phyloP scores from a whole-genome alignment of 1,140 invertebrate species.

The Gryllus bimaculatus region DNA sequence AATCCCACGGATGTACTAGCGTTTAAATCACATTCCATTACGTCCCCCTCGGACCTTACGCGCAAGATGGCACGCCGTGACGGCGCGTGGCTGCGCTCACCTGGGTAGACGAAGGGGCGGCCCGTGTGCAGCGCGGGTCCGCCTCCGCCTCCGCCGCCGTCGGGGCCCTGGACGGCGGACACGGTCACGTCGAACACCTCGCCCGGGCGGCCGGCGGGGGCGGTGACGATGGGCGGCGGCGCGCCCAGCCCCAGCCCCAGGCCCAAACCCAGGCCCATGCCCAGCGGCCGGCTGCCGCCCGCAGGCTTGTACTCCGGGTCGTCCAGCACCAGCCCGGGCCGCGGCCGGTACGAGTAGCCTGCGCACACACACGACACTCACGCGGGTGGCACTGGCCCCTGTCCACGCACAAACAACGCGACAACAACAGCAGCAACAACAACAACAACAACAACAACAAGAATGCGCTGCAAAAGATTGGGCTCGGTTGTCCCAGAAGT shows the following conservation, averaged over 20 bases:
- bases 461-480: too few relatives aligned
- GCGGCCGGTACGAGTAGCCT: constrained; percentile 49
- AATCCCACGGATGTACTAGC: too few relatives aligned
- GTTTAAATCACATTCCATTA: too few relatives aligned
- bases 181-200: constrained; percentile 83
- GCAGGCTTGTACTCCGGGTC: constrained; percentile 67
- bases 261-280: constrained; percentile 25
- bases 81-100: constrained; percentile 29
- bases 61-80: constrained; percentile 58
- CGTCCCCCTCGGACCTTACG: constrained; percentile 25
- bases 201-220: constrained; percentile 39
- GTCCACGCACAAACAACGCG: too few relatives aligned
- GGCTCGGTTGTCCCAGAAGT: too few relatives aligned
- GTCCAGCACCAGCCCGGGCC: constrained; percentile 72
- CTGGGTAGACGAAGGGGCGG: constrained; percentile 44
- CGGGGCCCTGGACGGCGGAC: constrained; percentile 74
- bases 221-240: constrained; percentile 26
- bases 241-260: constrained; percentile 27
- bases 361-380: not conserved
- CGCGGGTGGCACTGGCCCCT: too few relatives aligned
- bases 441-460: too few relatives aligned
- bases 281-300: constrained; percentile 29
- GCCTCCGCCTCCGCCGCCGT: constrained; percentile 41
- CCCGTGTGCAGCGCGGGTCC: constrained; percentile 28
- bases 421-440: too few relatives aligned